A percentile compares a stretch with the other conserved stretches of the same genome.
phyloP scores from a whole-genome alignment of 2,888 invertebrate species.

The Spodoptera exigua region DNA sequence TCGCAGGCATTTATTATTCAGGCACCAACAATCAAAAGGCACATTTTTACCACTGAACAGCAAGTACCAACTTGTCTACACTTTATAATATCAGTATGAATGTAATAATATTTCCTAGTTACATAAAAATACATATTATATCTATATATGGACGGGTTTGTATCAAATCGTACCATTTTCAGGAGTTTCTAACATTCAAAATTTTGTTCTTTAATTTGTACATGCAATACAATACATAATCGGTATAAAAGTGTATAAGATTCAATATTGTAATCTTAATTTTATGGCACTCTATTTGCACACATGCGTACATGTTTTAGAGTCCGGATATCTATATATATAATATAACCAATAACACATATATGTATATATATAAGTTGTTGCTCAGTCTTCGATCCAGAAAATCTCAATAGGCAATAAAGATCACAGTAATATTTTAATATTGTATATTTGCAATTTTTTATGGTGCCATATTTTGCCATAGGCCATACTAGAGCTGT shows the following conservation, averaged over 20 bases:
- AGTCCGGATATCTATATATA: slow-evolving; percentile 68
- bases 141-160: slow-evolving; percentile 55
- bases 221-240: slow-evolving; percentile 61
- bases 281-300: slow-evolving; percentile 85
- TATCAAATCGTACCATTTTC: slow-evolving; percentile 48
- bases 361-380: slow-evolving; percentile 67
- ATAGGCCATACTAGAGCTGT: slow-evolving; percentile 63
- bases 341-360: slow-evolving; percentile 63
- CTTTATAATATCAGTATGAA: slow-evolving; percentile 54
- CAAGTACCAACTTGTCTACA: slow-evolving; percentile 45
- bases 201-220: slow-evolving; percentile 59
- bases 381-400: slow-evolving; percentile 85
- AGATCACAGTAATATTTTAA: slow-evolving; percentile 78
- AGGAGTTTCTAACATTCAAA: slow-evolving; percentile 44
- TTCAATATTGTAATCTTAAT: slow-evolving; percentile 70
- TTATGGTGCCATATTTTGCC: slow-evolving; percentile 75
- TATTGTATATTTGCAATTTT: slow-evolving; percentile 71
- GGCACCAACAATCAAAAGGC: slow-evolving; percentile 81
- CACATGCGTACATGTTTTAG: slow-evolving; percentile 70
- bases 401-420: slow-evolving; percentile 86
- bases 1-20: slow-evolving; percentile 65
- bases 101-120: slow-evolving; percentile 33
- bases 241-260: slow-evolving; percentile 63
- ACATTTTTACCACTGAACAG: slow-evolving; percentile 65
- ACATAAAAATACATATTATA: slow-evolving; percentile 41